Evolutionary conservation across 2,113 vertebrate genomes (phyloP), one percentile per base, ranked within the genome.

Genomic region (Tachysurus fulvidraco): DNA sequence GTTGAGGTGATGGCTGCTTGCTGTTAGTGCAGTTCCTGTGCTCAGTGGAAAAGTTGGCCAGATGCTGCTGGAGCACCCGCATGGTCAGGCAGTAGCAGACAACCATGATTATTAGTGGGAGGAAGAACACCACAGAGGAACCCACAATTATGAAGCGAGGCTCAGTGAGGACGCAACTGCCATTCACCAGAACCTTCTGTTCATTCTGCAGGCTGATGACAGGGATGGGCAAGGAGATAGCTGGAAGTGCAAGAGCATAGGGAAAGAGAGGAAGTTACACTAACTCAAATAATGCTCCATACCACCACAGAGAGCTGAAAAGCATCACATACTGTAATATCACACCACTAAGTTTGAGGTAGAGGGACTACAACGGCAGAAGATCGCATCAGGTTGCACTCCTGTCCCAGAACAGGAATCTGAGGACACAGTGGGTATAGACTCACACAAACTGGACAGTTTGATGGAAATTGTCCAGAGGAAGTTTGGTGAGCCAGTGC

Each of bases 171-270:
- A 94, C 92, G 0, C 96, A 97, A 69, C 92, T 96, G 0, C 92
- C 94, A 0, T 96, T 96, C 54, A 96, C 90, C 5, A 97, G 96
- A 88, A 97, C 95, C 76, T 96, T 95, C 82, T 93, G 89, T 88
- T 96, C 94, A 28, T 97, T 92, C 85, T 95, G 95, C 91, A 97
- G 91, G 89, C 96, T 96, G 7, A 96, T 95, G 86, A 96, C 95
- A 0, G 96, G 96, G 89, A 97, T 95, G n/a, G 96, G 96, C 91
- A 94, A 86, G 5, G 96, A 97, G 30, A 97, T 95, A 76, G 96
- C 96, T 97, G 74, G 52, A 86, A 78, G 25, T 89, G 92, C 0
- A 28, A 86, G 57, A 91, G 60, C 64, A 50, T 21, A 55, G 28
- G 19, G 16, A 81, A 6, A 67, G 52, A 91, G 91, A 50, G 23